Conservation (phyloP, 2,888 invertebrate genomes). For the Drosophila borealis region DNA sequence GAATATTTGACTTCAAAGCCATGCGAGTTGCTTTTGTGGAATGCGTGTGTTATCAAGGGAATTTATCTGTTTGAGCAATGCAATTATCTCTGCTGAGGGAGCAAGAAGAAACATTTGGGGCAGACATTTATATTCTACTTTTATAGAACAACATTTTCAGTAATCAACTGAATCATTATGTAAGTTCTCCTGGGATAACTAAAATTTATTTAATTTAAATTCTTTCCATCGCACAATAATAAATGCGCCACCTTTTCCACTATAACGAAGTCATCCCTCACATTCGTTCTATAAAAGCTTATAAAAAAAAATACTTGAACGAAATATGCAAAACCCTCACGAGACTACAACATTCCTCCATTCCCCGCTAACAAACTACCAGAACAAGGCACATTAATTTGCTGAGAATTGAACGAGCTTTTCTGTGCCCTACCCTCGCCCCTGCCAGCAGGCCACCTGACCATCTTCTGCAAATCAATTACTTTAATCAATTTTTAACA, state of each 20-base stretch:
- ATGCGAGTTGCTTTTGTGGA: conserved; percentile 16
- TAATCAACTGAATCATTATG: neutral
- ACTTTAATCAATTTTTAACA: conserved; percentile 78
- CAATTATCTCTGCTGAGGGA: conserved; percentile 8
- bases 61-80: conserved; percentile 17
- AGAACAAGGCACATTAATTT: conserved; percentile 32
- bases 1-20: conserved; percentile 49
- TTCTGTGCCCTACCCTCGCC: no score
- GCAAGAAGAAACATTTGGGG: neutral
- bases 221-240: neutral
- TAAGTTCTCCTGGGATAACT: neutral
- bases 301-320: conserved; percentile 12
- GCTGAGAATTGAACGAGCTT: conserved; percentile 18
- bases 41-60: conserved; percentile 28
- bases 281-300: conserved; percentile 1
- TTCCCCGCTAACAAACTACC: conserved; percentile 40
- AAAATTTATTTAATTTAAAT: no score
- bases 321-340: conserved; percentile 36
- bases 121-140: no score
- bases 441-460: conserved; percentile 11
- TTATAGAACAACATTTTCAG: no score
- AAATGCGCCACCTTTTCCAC: conserved; percentile 12
- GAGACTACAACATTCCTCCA: conserved; percentile 24
- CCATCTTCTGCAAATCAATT: conserved; percentile 66
- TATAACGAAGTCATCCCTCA: conserved; percentile 29